These are phyloP conservation scores for Haliclona indistincta DNA, from an alignment of 37 sponge, comb jelly and placozoan species.

Conservation along the genomic window DNA sequence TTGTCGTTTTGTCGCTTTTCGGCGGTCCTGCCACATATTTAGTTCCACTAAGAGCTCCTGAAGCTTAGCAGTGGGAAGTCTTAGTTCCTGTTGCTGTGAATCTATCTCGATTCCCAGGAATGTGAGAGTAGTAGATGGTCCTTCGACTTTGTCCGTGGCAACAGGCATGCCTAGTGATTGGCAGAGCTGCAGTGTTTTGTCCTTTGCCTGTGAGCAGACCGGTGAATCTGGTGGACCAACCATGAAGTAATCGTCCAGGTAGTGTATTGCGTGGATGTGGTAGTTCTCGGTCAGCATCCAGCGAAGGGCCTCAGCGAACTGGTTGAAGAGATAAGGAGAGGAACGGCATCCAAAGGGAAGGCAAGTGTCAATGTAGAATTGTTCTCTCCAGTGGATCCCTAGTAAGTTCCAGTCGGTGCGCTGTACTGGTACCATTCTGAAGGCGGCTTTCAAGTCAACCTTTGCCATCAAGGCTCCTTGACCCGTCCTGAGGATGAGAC, in stretches of 20 bases:
- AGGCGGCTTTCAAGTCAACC: conserved; percentile 46
- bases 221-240: conserved; percentile 15
- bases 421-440: conserved; percentile 39
- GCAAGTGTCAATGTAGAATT: conserved; percentile 31
- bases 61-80: conserved; percentile 16
- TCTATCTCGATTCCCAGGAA: conserved; percentile 16
- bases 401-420: conserved; percentile 32
- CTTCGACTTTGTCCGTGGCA: conserved; percentile 18
- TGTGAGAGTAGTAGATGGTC: conserved; percentile 14
- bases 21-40: neutral
- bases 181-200: neutral
- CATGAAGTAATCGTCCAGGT: conserved; percentile 16
- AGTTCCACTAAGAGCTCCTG: conserved; percentile 11
- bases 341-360: conserved; percentile 44
- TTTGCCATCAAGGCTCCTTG: conserved; percentile 30
- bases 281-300: conserved; percentile 34
- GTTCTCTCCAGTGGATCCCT: conserved; percentile 28
- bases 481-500: conserved; percentile 8
- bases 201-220: neutral
- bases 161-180: conserved; percentile 5
- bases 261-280: conserved; percentile 17
- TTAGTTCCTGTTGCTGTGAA: conserved; percentile 2
- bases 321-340: conserved; percentile 44
- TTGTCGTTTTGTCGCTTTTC: conserved; percentile 19
- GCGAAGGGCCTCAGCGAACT: conserved; percentile 30